Percentiles rank a stretch among this genome's conserved stretches.
Evolutionary conservation across 1,140 invertebrate genomes (phyloP).

Genomic region (Mylabris phalerata): DNA sequence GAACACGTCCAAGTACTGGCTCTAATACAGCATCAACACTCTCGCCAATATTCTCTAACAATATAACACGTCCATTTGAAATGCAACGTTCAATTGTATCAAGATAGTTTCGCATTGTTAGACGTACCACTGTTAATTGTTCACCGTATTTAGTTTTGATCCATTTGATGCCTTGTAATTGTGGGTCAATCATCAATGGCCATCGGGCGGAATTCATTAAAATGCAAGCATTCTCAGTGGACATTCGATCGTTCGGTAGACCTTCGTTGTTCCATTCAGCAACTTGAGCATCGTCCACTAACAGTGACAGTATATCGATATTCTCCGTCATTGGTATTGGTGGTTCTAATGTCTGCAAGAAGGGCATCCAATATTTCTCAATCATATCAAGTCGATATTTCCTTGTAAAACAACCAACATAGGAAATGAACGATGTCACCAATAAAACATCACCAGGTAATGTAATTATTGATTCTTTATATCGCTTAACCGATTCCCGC

Average conservation of each 20-base stretch:
- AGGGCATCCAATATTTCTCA: slow-evolving; percentile 74
- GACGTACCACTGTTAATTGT: slow-evolving; percentile 62
- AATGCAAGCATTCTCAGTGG: slow-evolving; percentile 90
- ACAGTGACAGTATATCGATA: slow-evolving; percentile 71
- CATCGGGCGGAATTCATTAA: slow-evolving; percentile 82
- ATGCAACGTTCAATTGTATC: slow-evolving; percentile 79
- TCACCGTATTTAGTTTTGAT: slow-evolving; percentile 78
- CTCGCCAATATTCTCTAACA: slow-evolving; percentile 89
- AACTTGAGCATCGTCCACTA: slow-evolving; percentile 87
- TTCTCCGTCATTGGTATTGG: slow-evolving; percentile 69
- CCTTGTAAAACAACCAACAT: slow-evolving; percentile 89
- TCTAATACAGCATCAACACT: slow-evolving; percentile 84
- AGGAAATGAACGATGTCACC: slow-evolving; percentile 91
- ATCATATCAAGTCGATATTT: slow-evolving; percentile 75
- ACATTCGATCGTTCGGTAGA: slow-evolving; percentile 86
- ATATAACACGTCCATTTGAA: slow-evolving; percentile 60
- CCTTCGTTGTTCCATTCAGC: slow-evolving; percentile 94
- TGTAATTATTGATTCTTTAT: slow-evolving; percentile 57
- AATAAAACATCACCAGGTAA: slow-evolving; percentile 85
- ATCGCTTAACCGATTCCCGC: slow-evolving; percentile 42
- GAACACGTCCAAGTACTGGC: slow-evolving; percentile 77
- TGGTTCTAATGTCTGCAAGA: slow-evolving; percentile 52
- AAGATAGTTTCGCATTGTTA: slow-evolving; percentile 77
- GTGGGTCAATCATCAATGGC: slow-evolving; percentile 94
- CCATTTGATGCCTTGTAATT: slow-evolving; percentile 90